Base-by-base conservation (phyloP, 2,113 vertebrate species). In the Mionectes macconnelli region DNA sequence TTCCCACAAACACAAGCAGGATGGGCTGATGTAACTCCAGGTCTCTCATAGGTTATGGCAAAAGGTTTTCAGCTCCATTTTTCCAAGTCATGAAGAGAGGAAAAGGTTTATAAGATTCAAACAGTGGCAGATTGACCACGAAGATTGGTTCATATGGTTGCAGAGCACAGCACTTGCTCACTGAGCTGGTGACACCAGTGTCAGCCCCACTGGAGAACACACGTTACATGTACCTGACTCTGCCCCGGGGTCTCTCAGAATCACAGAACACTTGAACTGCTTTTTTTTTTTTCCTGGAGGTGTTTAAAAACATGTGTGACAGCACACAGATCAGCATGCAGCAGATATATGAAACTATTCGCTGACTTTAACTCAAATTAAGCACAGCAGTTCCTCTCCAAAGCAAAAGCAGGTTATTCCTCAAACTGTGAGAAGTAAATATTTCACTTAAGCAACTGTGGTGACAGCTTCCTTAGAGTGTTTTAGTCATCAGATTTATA, bases 361-460 rank as follows among this genome's bases (percentile, higher is more conserved):
- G 56, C 63, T 80, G 40, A 33, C 75, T 59, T 66, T 9, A 72
- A 84, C 88, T 93, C 81, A 87, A 93, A 94, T 72, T 79, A 87
- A 82, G 64, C 66, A 27, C 82, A 94, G 87, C 63, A 85, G 85
- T 64, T 82, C 70, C 57, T 76, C 69, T 24, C 72, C 82, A 90
- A 90, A 96, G 63, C 83, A 87, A 44, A 84, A 77, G 57, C 42
- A 91, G 88, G 95, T 95, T 88, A 96, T 77, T 59, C 20, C 53
- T 96, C 93, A 87, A 75, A 94, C 91, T 92, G 93, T 91, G 96
- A 95, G 85, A 62, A 96, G 81, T 70, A 89, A 87, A 87, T 87
- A 97, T 90, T 94, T 96, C 44, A 64, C 73, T 91, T 76, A 52
- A 85, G 87, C 57, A 56, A 56, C 45, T 68, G 59, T 75, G 33